These are phyloP conservation scores for Brachionus asplanchnoidis DNA, from an alignment of 1,140 invertebrate genomes.

Conservation along the genomic window DNA sequence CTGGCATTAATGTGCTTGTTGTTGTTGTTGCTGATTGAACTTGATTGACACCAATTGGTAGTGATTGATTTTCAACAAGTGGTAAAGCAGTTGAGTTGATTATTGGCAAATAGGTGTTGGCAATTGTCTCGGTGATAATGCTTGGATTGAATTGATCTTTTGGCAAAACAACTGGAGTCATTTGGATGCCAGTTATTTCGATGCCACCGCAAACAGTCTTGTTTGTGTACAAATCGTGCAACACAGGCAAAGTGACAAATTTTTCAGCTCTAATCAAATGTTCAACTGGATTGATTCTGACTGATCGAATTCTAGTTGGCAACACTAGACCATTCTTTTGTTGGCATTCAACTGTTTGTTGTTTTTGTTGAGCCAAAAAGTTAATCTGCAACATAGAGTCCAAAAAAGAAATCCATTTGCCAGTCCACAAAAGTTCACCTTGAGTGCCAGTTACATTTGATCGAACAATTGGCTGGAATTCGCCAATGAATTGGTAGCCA, in stretches of 20 bases:
- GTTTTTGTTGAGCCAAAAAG: conserved; percentile 65
- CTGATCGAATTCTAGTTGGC: conserved; percentile 76
- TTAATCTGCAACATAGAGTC: conserved; percentile 90
- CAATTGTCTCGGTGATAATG: neutral
- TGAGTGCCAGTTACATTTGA: conserved; percentile 45
- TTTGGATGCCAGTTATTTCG: conserved; percentile 4
- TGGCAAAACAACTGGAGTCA: conserved; percentile 36
- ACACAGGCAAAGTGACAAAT: neutral
- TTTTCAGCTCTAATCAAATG: conserved; percentile 21
- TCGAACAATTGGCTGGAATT: conserved; percentile 67
- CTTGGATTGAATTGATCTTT: neutral
- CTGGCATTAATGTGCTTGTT: neutral
- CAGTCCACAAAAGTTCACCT: conserved; percentile 65
- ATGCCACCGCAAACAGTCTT: conserved; percentile 1
- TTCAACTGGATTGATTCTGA: conserved; percentile 71
- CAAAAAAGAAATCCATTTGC: conserved; percentile 86
- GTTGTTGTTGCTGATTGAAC: neutral
- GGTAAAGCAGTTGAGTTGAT: neutral
- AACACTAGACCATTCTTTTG: conserved; percentile 63
- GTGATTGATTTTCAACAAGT: neutral
- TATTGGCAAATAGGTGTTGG: neutral
- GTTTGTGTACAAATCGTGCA: conserved; percentile 7
- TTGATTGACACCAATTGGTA: neutral
- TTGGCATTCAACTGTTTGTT: conserved; percentile 49
- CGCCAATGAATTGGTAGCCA: conserved; percentile 84